These are phyloP conservation scores for Coreoperca whiteheadi DNA, from an alignment of 2,113 vertebrate genomes.

Conservation along the genomic window DNA sequence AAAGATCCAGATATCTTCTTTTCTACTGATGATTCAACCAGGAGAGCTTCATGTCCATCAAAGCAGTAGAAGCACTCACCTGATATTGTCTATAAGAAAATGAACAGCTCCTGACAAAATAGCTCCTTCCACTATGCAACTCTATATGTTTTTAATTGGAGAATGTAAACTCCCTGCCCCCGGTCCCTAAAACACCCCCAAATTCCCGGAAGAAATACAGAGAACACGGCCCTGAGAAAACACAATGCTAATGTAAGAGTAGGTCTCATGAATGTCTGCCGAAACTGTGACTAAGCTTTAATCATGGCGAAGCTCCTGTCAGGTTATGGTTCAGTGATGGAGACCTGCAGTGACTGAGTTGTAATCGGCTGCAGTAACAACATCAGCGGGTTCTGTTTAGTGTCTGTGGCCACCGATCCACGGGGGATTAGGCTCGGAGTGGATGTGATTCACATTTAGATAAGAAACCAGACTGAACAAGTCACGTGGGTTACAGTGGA, in stretches of 20 bases:
- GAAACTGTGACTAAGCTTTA: background rate
- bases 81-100: no score
- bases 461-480: conserved; percentile 42
- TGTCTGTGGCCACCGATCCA: conserved; percentile 24
- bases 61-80: background rate
- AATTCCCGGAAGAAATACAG: no score
- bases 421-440: conserved; percentile 20
- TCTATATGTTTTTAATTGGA: no score
- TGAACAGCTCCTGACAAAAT: no score
- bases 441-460: conserved; percentile 31
- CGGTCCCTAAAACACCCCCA: no score
- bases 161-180: no score
- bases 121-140: no score
- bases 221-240: background rate
- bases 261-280: background rate
- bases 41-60: no score
- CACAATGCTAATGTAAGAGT: background rate
- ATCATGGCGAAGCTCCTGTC: background rate
- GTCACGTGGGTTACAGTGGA: background rate
- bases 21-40: background rate
- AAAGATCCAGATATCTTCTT: background rate
- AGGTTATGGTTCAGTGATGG: conserved; percentile 20
- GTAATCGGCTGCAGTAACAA: conserved; percentile 18
- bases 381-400: conserved; percentile 57
- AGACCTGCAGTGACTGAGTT: conserved; percentile 42